Conservation (phyloP, 2,797 vertebrate genomes). For the Megaceryle alcyon region DNA sequence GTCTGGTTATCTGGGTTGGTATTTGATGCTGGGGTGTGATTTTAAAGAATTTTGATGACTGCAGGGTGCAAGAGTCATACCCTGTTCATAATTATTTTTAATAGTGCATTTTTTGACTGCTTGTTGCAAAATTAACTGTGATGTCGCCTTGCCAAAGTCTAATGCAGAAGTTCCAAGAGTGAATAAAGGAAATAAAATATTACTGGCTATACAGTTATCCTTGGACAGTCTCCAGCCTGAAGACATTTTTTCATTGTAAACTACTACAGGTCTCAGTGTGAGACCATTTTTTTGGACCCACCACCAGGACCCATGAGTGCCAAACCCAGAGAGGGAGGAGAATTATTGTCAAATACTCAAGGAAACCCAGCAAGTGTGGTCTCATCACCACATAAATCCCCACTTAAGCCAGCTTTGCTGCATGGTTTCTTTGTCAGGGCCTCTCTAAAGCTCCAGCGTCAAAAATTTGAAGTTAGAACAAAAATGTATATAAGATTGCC, state of each 20-base stretch:
- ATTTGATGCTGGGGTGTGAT: background rate
- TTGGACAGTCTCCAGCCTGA: conserved; percentile 76
- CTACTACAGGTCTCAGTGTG: conserved; percentile 57
- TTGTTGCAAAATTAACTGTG: conserved; percentile 58
- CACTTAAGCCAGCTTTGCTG: conserved; percentile 16
- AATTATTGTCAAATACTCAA: conserved; percentile 60
- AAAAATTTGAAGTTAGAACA: conserved; percentile 46
- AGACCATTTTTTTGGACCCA: conserved; percentile 70
- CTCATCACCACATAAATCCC: conserved; percentile 75
- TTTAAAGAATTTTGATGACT: background rate
- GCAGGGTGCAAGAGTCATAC: background rate
- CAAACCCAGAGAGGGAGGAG: conserved; percentile 59
- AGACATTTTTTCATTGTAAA: conserved; percentile 76
- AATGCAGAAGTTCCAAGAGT: conserved; percentile 64
- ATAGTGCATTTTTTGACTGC: conserved; percentile 18
- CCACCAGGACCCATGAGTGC: conserved; percentile 49
- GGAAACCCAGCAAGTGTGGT: conserved; percentile 73
- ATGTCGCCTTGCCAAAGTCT: conserved; percentile 63
- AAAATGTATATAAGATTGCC: conserved; percentile 14
- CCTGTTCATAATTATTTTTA: conserved; percentile 7
- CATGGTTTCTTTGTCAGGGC: conserved; percentile 60
- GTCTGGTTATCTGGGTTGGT: background rate
- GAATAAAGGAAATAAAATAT: conserved; percentile 74
- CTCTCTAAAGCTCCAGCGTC: conserved; percentile 16
- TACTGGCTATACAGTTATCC: conserved; percentile 72